Evolutionary conservation across 2,888 invertebrate species (phyloP), one percentile per base, ranked within the genome.

Genomic region (Halocaridina rubra): DNA sequence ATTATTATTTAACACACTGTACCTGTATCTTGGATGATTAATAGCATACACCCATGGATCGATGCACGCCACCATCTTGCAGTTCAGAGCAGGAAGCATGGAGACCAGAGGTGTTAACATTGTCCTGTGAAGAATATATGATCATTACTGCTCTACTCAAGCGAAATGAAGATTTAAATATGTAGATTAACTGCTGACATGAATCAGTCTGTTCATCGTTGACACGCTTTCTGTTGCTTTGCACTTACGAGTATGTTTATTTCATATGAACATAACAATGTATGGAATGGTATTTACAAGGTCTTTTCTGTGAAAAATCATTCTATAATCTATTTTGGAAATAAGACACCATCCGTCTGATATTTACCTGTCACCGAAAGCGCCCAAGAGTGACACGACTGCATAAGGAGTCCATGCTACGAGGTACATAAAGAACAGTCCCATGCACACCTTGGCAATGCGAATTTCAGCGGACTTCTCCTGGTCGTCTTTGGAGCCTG

Each of bases 401-500:
- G 96, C 97, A 90, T 97, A 97, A 0, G 97, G 97, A 2, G 96
- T 96, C 97, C 97, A 97, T 0, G 97, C 95, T 1, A 95, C 94
- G 22, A 97, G 94, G 91, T 94, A 96, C 3, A 96, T 91, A 91
- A 95, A 97, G 90, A 96, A 95, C 57, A 96, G 94, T 0, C 96
- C 95, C 72, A 97, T 95, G 3, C 96, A 96, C 10, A 97, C 96
- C 90, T 96, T 96, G 0, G 96, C 96, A 90, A 96, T 96, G 89
- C 95, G 92, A 89, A 96, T 94, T 90, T 96, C 96, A 3, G 69
- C 61, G 10, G 76, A 67, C 30, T 67, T 81, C 75, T 81, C 81
- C 24, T 75, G 75, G 0, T 81, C 75, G 3, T 81, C 81, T 29
- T 81, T 67, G 29, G n/a, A 24, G 3, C 75, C 81, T 3, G 64